phyloP scores from a whole-genome alignment of 23 tunicate species.

The Trididemnum miniatum region DNA sequence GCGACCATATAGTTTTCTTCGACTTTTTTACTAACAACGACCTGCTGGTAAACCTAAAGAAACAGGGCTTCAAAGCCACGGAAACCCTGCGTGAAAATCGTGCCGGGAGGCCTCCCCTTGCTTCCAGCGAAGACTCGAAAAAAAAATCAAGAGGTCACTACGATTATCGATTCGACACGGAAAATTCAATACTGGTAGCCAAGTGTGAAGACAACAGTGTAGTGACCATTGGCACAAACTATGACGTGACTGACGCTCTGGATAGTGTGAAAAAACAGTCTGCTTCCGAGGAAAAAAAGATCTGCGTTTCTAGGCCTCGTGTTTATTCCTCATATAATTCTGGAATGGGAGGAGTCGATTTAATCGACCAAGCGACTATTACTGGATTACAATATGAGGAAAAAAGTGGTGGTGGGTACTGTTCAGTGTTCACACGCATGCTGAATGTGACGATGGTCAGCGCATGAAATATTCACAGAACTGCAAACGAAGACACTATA shows the following conservation, averaged over 20 bases:
- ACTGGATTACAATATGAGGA: not conserved
- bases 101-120: not conserved
- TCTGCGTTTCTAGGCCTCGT: not conserved
- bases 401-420: constrained; percentile 11
- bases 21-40: not conserved
- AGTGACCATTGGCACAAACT: not conserved
- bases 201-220: not conserved
- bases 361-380: not conserved
- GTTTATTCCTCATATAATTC: not conserved
- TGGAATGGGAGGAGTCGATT: not conserved
- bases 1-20: not conserved
- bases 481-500: not conserved
- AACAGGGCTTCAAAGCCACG: not conserved
- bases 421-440: constrained; percentile 9
- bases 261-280: not conserved
- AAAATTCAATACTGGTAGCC: not conserved
- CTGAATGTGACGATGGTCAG: not conserved
- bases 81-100: not conserved
- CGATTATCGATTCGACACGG: not conserved
- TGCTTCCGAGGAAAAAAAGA: not conserved
- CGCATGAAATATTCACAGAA: not conserved
- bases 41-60: not conserved
- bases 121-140: not conserved
- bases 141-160: not conserved
- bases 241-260: not conserved